Conservation (phyloP, 2,888 invertebrate genomes). For the Margaritifera margaritifera region DNA sequence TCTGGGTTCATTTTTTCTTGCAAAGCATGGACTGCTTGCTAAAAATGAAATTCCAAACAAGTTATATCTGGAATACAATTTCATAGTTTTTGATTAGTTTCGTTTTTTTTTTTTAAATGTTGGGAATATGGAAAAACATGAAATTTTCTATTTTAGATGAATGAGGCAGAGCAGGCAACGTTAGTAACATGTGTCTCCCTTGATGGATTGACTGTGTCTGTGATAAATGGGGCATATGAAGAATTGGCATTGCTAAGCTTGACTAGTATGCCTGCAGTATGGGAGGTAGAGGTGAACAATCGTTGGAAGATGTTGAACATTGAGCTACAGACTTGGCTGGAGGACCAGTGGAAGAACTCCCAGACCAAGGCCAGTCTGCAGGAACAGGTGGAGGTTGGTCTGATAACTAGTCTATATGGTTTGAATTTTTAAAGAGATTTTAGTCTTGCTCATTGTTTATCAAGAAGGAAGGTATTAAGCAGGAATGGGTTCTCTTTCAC, state of each 20-base stretch:
- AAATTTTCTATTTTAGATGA: slow-evolving; percentile 51
- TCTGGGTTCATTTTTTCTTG: too few species aligned
- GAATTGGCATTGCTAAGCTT: slow-evolving; percentile 83
- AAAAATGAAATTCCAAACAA: too few species aligned
- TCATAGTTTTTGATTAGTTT: too few species aligned
- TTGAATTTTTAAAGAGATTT: slow-evolving; percentile 5
- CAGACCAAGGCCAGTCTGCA: slow-evolving; percentile 83
- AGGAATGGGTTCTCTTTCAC: too few species aligned
- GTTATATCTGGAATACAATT: too few species aligned
- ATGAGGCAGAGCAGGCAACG: slow-evolving; percentile 79
- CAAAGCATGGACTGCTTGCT: too few species aligned
- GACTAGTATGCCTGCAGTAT: slow-evolving; percentile 82
- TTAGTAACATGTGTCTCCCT: slow-evolving; percentile 82
- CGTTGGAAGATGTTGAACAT: slow-evolving; percentile 86
- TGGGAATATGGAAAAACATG: too few species aligned
- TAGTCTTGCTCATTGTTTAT: too few species aligned
- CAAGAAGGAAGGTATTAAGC: too few species aligned
- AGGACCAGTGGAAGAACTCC: slow-evolving; percentile 83
- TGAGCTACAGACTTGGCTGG: slow-evolving; percentile 86
- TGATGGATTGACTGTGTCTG: slow-evolving; percentile 80
- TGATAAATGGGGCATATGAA: slow-evolving; percentile 73
- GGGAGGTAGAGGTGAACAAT: slow-evolving; percentile 87
- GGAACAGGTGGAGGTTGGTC: slow-evolving; percentile 80
- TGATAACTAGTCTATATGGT: background rate
- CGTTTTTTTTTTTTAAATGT: too few species aligned